phyloP scores from a whole-genome alignment of 2,113 vertebrate genomes.

The Bagarius yarrelli region DNA sequence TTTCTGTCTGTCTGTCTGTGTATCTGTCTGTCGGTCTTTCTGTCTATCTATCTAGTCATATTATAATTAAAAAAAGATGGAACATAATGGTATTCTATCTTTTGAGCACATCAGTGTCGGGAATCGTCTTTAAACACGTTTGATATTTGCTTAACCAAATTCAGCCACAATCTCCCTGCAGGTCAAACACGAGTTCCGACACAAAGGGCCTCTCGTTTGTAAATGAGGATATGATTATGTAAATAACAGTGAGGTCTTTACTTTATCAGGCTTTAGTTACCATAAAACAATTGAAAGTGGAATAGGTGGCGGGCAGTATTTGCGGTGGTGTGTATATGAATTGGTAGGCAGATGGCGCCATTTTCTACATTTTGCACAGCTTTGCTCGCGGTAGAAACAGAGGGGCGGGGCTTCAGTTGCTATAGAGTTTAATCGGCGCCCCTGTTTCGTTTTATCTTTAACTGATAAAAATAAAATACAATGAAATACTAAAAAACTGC shows the following conservation, averaged over 20 bases:
- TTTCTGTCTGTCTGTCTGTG: too few species aligned
- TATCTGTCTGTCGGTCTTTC: too few species aligned
- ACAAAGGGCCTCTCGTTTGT: conserved; percentile 12
- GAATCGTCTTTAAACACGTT: conserved; percentile 5
- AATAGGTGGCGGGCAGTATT: not conserved
- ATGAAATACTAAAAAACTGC: too few species aligned
- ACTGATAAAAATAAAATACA: not conserved
- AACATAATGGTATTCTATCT: conserved; percentile 11
- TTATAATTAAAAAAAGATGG: too few species aligned
- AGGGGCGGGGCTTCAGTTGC: not conserved
- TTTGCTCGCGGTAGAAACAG: not conserved
- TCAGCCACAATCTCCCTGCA: conserved; percentile 11
- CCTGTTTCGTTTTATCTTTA: not conserved
- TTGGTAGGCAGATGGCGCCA: conserved; percentile 69
- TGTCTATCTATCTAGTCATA: too few species aligned
- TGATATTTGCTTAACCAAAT: conserved; percentile 33
- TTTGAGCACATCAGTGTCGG: conserved; percentile 1
- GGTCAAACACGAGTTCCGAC: conserved; percentile 9
- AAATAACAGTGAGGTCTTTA: not conserved
- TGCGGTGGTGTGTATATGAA: conserved; percentile 10
- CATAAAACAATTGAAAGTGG: not conserved
- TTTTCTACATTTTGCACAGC: conserved; percentile 64
- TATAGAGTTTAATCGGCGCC: not conserved
- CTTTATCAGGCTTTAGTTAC: not conserved
- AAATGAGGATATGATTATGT: conserved; percentile 32